These are phyloP conservation scores for Trochalopteron elliotii DNA, from an alignment of 2,113 vertebrate genomes.

Conservation along the genomic window DNA sequence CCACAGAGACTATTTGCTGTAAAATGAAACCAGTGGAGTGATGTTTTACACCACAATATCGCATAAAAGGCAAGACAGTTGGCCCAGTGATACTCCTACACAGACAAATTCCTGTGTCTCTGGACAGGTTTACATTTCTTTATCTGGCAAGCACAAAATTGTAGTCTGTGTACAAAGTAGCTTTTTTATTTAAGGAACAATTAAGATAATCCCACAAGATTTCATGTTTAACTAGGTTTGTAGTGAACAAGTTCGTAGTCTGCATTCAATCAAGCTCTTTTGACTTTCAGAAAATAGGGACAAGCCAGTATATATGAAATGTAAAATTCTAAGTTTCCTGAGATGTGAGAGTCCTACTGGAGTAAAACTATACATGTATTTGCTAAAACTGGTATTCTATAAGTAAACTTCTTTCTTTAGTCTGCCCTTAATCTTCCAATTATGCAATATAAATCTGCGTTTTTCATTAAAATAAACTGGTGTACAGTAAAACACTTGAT, in stretches of 20 bases:
- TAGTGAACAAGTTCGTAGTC: conserved; percentile 19
- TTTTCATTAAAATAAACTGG: neutral
- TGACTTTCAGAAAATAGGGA: neutral
- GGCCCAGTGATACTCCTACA: conserved; percentile 34
- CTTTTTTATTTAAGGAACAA: conserved; percentile 52
- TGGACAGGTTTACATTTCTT: conserved; percentile 51
- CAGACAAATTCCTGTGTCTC: conserved; percentile 28
- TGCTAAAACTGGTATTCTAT: neutral
- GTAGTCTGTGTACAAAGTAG: conserved; percentile 8
- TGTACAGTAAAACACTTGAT: neutral
- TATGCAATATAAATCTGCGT: neutral
- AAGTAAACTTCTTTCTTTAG: neutral
- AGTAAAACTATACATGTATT: neutral
- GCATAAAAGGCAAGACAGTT: conserved; percentile 48
- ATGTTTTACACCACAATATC: conserved; percentile 41
- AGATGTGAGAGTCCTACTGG: neutral
- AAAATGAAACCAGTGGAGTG: neutral
- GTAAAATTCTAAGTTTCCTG: neutral
- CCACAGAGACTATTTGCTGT: conserved; percentile 40
- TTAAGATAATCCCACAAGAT: conserved; percentile 58
- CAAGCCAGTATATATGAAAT: neutral
- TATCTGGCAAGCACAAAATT: conserved; percentile 49
- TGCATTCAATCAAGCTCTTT: conserved; percentile 49
- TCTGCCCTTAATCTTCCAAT: neutral
- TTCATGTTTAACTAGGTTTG: conserved; percentile 40